Evolutionary conservation across 2,797 vertebrate species (phyloP).

Genomic region (Anomalospiza imberbis): DNA sequence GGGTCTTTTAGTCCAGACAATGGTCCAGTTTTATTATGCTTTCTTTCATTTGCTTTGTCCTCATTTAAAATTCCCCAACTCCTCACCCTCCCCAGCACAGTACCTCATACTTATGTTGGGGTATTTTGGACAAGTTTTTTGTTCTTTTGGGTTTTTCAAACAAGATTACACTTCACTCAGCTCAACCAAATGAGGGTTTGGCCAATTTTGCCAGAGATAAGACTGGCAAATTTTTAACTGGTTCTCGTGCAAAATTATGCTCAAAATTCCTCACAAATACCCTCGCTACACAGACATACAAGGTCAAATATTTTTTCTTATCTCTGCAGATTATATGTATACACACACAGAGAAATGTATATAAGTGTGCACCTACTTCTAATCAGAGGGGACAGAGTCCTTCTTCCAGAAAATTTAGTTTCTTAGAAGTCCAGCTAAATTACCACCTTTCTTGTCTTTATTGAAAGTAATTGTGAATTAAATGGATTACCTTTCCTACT

Average conservation of each 20-base stretch:
- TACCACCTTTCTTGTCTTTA: neutral
- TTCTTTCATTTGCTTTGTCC: neutral
- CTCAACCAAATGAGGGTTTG: neutral
- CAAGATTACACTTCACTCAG: neutral
- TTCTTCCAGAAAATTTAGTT: neutral
- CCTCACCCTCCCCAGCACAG: neutral
- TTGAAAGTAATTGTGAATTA: neutral
- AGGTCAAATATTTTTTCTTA: neutral
- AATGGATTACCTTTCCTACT: neutral
- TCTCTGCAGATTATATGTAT: neutral
- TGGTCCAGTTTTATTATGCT: neutral
- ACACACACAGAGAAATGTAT: neutral
- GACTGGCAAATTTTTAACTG: neutral
- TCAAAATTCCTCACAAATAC: neutral
- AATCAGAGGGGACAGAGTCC: neutral
- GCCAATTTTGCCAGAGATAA: neutral
- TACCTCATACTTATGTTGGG: neutral
- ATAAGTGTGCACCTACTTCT: neutral
- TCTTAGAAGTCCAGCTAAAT: neutral
- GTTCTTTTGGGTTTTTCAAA: neutral
- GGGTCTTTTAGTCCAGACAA: neutral
- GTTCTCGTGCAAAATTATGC: neutral
- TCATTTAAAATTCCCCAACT: neutral
- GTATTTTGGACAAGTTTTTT: neutral
- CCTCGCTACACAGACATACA: neutral